Evolutionary conservation across 2,113 vertebrate species (phyloP).

Genomic region (Bucco capensis): DNA sequence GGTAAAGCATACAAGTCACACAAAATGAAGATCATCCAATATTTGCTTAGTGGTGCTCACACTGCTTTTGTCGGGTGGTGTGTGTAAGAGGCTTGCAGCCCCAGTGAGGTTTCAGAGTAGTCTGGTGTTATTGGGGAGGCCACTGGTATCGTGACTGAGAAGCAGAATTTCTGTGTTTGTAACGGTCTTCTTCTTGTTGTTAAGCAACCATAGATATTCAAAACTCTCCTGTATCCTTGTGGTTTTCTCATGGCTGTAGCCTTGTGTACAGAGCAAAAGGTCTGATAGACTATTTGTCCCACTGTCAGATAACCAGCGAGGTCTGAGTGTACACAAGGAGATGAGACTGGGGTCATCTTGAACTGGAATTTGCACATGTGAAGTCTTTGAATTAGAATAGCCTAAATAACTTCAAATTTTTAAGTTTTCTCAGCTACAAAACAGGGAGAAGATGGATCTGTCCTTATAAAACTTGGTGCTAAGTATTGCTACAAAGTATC

Average conservation of each 20-base stretch:
- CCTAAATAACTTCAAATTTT: neutral
- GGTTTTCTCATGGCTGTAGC: neutral
- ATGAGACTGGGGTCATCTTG: neutral
- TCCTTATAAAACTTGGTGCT: neutral
- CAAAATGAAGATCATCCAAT: neutral
- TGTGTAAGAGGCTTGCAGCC: neutral
- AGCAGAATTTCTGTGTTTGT: neutral
- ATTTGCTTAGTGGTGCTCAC: neutral
- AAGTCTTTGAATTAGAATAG: neutral
- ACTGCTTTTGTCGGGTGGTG: neutral
- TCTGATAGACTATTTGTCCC: neutral
- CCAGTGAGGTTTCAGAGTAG: neutral
- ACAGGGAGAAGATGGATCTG: neutral
- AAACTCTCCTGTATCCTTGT: neutral
- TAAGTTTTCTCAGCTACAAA: neutral
- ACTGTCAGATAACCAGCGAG: neutral
- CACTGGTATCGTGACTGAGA: neutral
- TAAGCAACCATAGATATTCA: neutral
- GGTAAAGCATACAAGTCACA: neutral
- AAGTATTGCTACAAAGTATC: neutral
- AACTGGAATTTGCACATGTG: neutral
- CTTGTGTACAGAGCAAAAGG: neutral
- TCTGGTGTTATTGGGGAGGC: neutral
- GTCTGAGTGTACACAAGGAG: neutral
- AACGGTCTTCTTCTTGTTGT: conserved; percentile 13